Conservation (phyloP, 2,888 invertebrate species). For the Schrankia costaestrigalis region DNA sequence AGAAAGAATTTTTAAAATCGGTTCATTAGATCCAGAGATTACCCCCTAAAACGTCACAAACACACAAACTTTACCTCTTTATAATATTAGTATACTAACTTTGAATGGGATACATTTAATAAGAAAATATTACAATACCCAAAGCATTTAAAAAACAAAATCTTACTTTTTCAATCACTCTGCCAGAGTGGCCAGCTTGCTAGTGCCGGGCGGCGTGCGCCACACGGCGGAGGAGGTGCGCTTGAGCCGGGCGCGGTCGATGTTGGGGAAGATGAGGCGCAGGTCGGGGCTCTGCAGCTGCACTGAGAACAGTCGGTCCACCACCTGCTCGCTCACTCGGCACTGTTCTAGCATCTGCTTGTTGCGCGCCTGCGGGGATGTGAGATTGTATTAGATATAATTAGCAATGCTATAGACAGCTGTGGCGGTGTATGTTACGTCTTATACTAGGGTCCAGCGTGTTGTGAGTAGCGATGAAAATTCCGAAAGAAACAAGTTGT, state of each 20-base stretch:
- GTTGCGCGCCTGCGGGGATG: conserved; percentile 53
- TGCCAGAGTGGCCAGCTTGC: conserved; percentile 72
- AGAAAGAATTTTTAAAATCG: too few relatives aligned
- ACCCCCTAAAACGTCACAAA: too few relatives aligned
- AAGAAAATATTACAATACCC: neutral
- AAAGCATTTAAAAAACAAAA: neutral
- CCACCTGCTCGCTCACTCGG: conserved; percentile 50
- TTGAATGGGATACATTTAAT: too few relatives aligned
- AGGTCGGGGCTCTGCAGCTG: conserved; percentile 84
- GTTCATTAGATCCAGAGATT: too few relatives aligned
- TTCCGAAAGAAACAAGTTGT: too few relatives aligned
- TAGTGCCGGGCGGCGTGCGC: conserved; percentile 82
- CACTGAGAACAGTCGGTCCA: conserved; percentile 83
- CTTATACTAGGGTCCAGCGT: too few relatives aligned
- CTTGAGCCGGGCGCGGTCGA: conserved; percentile 83
- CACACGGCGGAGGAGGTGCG: conserved; percentile 88
- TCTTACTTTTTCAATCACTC: conserved; percentile 31
- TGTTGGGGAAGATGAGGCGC: conserved; percentile 83
- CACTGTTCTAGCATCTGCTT: conserved; percentile 68
- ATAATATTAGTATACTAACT: too few relatives aligned
- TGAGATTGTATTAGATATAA: neutral
- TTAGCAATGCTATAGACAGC: too few relatives aligned
- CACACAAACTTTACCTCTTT: too few relatives aligned
- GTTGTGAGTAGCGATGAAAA: too few relatives aligned
- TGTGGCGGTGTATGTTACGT: too few relatives aligned